phyloP scores from a whole-genome alignment of 2,888 invertebrate genomes.

The Epinotia ramella region DNA sequence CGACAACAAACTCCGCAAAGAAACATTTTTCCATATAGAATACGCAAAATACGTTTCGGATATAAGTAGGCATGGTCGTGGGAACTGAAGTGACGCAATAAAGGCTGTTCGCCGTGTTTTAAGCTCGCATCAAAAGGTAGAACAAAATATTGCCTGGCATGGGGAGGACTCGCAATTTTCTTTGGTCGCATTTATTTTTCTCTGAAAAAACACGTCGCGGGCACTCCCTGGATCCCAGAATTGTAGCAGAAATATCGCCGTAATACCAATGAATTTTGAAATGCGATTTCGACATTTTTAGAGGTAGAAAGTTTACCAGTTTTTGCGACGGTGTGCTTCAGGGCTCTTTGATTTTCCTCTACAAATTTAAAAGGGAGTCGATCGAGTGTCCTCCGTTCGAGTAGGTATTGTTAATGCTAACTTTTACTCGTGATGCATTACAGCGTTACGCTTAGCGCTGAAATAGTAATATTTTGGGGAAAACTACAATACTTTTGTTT shows the following conservation, averaged over 20 bases:
- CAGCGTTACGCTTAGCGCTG: background rate
- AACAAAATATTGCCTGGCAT: conserved; percentile 44
- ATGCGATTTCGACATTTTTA: conserved; percentile 43
- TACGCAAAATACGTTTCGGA: conserved; percentile 41
- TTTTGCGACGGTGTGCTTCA: conserved; percentile 21
- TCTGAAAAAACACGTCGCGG: conserved; percentile 35
- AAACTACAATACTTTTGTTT: no score
- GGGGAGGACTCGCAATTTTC: conserved; percentile 43
- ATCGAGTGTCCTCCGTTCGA: conserved; percentile 13
- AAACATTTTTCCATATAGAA: conserved; percentile 43
- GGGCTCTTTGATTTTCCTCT: conserved; percentile 27
- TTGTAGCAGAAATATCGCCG: conserved; percentile 41
- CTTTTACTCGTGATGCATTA: background rate
- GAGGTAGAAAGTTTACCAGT: conserved; percentile 28
- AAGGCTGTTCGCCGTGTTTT: conserved; percentile 40
- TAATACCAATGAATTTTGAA: conserved; percentile 42
- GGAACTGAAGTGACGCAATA: conserved; percentile 43
- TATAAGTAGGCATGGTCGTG: conserved; percentile 41
- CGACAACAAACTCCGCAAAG: conserved; percentile 41
- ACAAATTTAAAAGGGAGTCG: conserved; percentile 15
- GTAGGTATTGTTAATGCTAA: conserved; percentile 6
- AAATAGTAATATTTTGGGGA: background rate
- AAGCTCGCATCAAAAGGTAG: conserved; percentile 45
- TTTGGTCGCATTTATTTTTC: conserved; percentile 45
- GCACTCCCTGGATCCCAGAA: conserved; percentile 26